Evolutionary conservation across 2,888 invertebrate species (phyloP), one percentile per base, ranked within the genome.

Genomic region (Chironomus tentans): DNA sequence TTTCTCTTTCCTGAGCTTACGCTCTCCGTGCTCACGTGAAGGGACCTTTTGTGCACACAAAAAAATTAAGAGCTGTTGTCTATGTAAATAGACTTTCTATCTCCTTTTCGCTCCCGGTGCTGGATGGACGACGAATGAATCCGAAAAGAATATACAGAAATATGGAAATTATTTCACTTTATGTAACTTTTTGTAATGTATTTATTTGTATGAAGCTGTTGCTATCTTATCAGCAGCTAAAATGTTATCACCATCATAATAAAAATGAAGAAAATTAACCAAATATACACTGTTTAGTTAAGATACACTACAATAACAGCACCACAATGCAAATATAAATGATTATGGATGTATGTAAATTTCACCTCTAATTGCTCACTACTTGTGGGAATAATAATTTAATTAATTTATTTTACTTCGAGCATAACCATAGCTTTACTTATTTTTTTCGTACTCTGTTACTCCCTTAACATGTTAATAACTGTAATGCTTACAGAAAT

Each of bases 61-160:
- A 38, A n/a, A 28, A 38, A 73, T 73, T 73, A 73, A 18, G 24
- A n/a, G 46, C 48, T 70, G 47, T 71, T 56, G 56, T 71, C 71
- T 71, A 73, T 73, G 72, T 62, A 73, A 73, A 71, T 70, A 70
- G 24, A 65, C 22, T 24, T 10, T 13, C 5, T 56, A 15, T 38
- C 38, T 38, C 38, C 38, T 38, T 38, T 38, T 38, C 2, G 38
- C 38, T 38, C 38, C 10, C 38, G 38, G 10, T 38, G 38, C 38
- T 38, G 38, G 38, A 4, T 5, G 28, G 28, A 10, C 38, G 38
- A 10, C 38, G 10, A 38, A 38, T 38, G 38, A 38, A 38, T 38
- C 38, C 38, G 10, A 38, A 38, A 38, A 38, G 38, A 38, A 38
- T 38, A 38, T 56, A 56, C 56, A 18, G 18, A 56, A 56, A 56